Base-by-base conservation (phyloP, 92 coral and sea anemone species). In the Blastomussa wellsi region DNA sequence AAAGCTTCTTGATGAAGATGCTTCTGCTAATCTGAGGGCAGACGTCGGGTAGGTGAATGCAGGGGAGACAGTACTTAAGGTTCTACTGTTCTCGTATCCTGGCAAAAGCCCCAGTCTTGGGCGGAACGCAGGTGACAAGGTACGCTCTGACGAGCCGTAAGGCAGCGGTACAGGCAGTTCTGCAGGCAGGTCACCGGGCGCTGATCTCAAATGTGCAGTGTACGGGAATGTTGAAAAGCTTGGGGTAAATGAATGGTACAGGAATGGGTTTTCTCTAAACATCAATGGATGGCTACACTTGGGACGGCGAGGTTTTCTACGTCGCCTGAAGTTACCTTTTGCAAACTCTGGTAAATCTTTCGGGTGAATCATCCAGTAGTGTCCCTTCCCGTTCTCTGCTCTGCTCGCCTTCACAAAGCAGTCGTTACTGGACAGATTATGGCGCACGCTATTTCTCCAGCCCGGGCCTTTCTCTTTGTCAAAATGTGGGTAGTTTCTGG, bases 361-460 rank as follows among this genome's bases (percentile, higher is more conserved):
- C 0, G 99, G 99, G 74, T 96, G 99, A 52, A 96, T 91, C 99
- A 96, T 96, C 99, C 99, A 96, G 91, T 96, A 96, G 75, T 96
- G 99, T 0, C 99, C 99, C 60, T 96, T 96, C 39, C 99, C 99
- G 81, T 96, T 96, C 89, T 96, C 99, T 11, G 99, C 99, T 55
- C 98, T 92, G 79, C 98, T 95, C 38, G 99, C 99, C 80, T 96
- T 96, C 78, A 96, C 98, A 80, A 96, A 96, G 87, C 99, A 96
- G 79, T 96, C 99, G 79, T 96, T 96, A 86, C 99, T 96, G 44
- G 99, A 96, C 72, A 96, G 95, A 72, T 96, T 96, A 67, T 96
- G 99, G 32, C 99, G 91, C 28, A 96, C 99, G 70, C 99, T 96
- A 78, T 96, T 96, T 66, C 99, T 91, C 99, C 99, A 96, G 44